Base-by-base conservation (phyloP, 2,113 vertebrate genomes). In the Burhinus bistriatus region DNA sequence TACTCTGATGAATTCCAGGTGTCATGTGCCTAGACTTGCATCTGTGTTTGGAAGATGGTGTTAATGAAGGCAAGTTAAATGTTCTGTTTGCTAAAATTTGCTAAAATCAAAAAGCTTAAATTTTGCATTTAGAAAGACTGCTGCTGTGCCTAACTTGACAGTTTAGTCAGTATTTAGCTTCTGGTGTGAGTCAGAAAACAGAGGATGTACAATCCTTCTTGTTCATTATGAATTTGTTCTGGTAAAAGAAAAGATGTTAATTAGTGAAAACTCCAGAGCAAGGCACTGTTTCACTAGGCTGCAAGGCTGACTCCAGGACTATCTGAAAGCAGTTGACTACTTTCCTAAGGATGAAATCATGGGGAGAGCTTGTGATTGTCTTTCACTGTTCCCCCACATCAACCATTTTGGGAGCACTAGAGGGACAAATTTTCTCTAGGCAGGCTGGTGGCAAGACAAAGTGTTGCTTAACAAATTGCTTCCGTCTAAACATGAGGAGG, bases 371-470 rank as follows among this genome's bases (percentile, higher is more conserved):
- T 77, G 3, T 38, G 40, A 25, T 8, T 70, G 12, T 54, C 23
- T 52, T 78, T 58, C 23, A 34, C 11, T 38, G 26, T 89, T 87
- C 1, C 0, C 4, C 5, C 9, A 21, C 4, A 8, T 1, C 20
- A 36, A n/a, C 6, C 19, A 20, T 25, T 89, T 42, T n/a, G n/a
- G 17, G 45, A 89, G 4, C 17, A 6, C 22, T 51, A 40, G 19
- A 64, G 15, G 3, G 5, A n/a, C 0, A 0, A 59, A 59, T 2
- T 16, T 12, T 44, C 32, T 40, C 13, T 38, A 34, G 25, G 17
- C 9, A 45, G 26, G 9, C 11, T 77, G 38, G 5, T 57, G 22
- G 12, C 22, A 61, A 42, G 29, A 83, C 4, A 38, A 90, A 87
- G 11, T 29, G 23, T 64, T 11, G 9, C 12, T 55, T 82, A 76